Evolutionary conservation across 30 jellyfish, hydroid and myxozoan species (phyloP).

Genomic region (Turritopsis dohrnii): DNA sequence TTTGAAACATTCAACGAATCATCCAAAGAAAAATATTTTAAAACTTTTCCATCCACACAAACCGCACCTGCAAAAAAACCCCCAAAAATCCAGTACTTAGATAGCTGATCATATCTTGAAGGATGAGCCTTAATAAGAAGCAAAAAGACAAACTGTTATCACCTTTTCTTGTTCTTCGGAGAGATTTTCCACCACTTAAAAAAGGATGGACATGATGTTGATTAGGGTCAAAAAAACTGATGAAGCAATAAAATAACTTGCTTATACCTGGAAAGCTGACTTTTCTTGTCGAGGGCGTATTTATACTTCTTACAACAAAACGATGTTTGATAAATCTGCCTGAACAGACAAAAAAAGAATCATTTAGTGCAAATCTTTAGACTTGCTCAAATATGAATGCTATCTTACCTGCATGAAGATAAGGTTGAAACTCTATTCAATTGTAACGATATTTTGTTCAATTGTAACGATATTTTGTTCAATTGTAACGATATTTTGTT

Average conservation of each 20-base stretch:
- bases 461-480: too few species aligned
- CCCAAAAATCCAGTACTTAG: too few species aligned
- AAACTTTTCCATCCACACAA: slow-evolving; percentile 13
- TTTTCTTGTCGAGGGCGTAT: background rate
- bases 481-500: background rate
- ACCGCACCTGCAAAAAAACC: background rate
- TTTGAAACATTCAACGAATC: background rate
- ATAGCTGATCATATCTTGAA: too few species aligned
- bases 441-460: background rate
- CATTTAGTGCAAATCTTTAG: background rate
- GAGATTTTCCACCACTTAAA: background rate
- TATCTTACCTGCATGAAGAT: background rate
- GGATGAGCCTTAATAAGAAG: too few species aligned
- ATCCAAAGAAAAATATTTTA: slow-evolving; percentile 14
- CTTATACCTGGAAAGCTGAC: background rate
- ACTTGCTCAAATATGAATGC: too few species aligned
- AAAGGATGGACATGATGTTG: too few species aligned
- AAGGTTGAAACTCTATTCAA: background rate
- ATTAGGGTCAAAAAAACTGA: background rate
- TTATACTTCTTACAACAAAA: background rate
- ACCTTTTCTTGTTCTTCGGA: background rate
- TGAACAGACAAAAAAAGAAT: background rate
- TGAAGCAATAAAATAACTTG: background rate
- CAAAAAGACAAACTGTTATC: too few species aligned
- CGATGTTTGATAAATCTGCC: background rate